Conservation (phyloP, 1,140 invertebrate genomes). For the Micrasema minimum region DNA sequence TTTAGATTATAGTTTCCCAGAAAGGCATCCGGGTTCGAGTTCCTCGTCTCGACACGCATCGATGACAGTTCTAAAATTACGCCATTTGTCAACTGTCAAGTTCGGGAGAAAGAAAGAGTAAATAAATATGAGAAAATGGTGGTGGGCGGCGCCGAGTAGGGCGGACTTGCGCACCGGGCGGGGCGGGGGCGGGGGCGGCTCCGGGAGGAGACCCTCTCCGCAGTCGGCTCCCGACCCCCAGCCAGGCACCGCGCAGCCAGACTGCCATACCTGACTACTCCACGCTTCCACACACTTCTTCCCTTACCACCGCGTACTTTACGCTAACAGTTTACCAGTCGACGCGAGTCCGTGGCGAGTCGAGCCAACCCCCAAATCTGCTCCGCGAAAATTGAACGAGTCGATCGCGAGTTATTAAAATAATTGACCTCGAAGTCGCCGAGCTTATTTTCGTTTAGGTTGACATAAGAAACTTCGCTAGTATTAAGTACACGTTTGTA, state of each 20-base stretch:
- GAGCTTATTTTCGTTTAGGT: conserved; percentile 21
- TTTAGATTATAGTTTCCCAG: conserved; percentile 1
- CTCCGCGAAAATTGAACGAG: conserved; percentile 3
- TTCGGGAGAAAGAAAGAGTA: conserved; percentile 4
- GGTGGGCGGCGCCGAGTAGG: conserved; percentile 1
- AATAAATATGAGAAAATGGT: conserved; percentile 27
- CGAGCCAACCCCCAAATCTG: neutral
- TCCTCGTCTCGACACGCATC: conserved; percentile 8
- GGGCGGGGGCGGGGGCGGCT: neutral
- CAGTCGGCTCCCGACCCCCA: no score
- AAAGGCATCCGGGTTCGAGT: neutral
- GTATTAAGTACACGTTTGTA: no score
- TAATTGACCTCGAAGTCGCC: conserved; percentile 30
- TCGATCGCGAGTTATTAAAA: conserved; percentile 31
- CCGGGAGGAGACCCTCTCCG: no score
- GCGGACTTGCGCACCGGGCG: conserved; percentile 1
- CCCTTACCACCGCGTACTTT: no score
- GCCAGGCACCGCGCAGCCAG: no score
- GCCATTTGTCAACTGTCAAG: conserved; percentile 30
- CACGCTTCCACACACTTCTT: no score
- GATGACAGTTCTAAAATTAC: conserved; percentile 11
- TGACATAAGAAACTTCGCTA: neutral
- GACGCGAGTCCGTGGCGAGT: no score
- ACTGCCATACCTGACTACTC: no score
- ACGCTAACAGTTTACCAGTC: no score